phyloP scores from a whole-genome alignment of 2,797 vertebrate species.

The Platalea minor region DNA sequence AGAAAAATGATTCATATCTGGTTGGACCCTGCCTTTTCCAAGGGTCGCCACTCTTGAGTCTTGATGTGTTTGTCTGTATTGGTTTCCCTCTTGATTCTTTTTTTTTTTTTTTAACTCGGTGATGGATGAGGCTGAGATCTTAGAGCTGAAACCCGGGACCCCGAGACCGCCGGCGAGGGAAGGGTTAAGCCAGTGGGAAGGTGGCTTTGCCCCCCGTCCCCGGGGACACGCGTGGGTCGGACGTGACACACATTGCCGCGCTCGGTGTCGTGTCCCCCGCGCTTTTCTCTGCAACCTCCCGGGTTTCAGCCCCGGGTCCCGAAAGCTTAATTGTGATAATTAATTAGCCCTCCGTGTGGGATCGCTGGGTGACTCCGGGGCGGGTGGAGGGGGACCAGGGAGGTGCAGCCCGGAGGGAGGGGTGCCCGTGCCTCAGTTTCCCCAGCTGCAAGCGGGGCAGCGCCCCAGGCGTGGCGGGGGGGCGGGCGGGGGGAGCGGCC shows the following conservation, averaged over 20 bases:
- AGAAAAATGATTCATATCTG: slow-evolving; percentile 75
- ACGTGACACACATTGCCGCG: not conserved
- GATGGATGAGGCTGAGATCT: slow-evolving; percentile 53
- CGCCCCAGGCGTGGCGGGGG: not conserved
- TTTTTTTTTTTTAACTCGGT: slow-evolving; percentile 42
- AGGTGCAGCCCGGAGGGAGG: not conserved
- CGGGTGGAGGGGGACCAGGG: not conserved
- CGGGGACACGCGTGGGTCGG: not conserved
- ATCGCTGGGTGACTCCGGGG: not conserved
- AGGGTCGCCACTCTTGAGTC: slow-evolving; percentile 67
- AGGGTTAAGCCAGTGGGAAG: slow-evolving; percentile 39
- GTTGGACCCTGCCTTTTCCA: slow-evolving; percentile 67
- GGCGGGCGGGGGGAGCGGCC: not conserved
- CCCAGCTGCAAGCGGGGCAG: not conserved
- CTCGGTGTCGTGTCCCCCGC: not conserved
- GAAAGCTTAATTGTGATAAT: slow-evolving; percentile 45
- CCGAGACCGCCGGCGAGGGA: not conserved
- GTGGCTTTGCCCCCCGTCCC: not conserved
- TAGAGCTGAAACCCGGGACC: not conserved
- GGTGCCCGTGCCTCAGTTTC: slow-evolving; percentile 9
- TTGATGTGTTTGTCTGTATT: slow-evolving; percentile 65
- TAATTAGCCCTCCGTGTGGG: slow-evolving; percentile 22
- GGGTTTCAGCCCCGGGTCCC: not conserved
- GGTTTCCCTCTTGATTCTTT: slow-evolving; percentile 44
- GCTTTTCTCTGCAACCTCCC: not conserved